Percentiles rank a stretch among this genome's conserved stretches.
Evolutionary conservation across 2,797 vertebrate species (phyloP).

Genomic region (Enteromius thamalakanensis): DNA sequence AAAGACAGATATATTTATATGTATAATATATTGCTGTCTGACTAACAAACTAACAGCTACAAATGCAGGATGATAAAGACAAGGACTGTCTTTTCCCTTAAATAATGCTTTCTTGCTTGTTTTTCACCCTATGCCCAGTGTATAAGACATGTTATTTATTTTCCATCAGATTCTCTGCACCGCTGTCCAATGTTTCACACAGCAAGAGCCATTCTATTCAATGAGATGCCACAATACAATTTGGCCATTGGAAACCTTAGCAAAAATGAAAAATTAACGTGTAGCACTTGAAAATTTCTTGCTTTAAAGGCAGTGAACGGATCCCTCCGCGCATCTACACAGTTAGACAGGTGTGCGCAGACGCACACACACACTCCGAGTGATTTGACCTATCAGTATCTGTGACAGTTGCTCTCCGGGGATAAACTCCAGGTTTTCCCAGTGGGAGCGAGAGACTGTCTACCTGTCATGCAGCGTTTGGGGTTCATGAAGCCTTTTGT

Average conservation of each 20-base stretch:
- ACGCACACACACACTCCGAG: conserved; percentile 41
- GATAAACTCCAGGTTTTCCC: conserved; percentile 59
- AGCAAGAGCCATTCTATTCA: conserved; percentile 10
- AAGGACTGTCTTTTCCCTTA: background rate
- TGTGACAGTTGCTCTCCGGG: conserved; percentile 67
- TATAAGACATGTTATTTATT: conserved; percentile 28
- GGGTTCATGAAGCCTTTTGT: conserved; percentile 46
- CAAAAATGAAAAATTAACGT: background rate
- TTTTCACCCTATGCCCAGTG: background rate
- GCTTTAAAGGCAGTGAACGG: conserved; percentile 41
- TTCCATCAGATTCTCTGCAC: conserved; percentile 3
- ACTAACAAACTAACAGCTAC: conserved; percentile 18
- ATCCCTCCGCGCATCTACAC: conserved; percentile 7
- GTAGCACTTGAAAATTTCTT: background rate
- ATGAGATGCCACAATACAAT: conserved; percentile 23
- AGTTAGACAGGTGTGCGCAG: conserved; percentile 52
- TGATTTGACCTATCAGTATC: conserved; percentile 63
- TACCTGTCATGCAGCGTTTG: conserved; percentile 61
- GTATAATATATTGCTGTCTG: conserved; percentile 1
- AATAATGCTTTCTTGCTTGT: background rate
- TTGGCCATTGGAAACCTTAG: background rate
- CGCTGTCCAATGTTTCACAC: conserved; percentile 5
- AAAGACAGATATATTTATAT: background rate
- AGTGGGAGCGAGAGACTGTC: conserved; percentile 60
- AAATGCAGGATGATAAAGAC: background rate